A percentile compares a stretch with the other conserved stretches of the same genome.
Conservation (phyloP, 2,797 vertebrate species). For the Astyanax mexicanus region DNA sequence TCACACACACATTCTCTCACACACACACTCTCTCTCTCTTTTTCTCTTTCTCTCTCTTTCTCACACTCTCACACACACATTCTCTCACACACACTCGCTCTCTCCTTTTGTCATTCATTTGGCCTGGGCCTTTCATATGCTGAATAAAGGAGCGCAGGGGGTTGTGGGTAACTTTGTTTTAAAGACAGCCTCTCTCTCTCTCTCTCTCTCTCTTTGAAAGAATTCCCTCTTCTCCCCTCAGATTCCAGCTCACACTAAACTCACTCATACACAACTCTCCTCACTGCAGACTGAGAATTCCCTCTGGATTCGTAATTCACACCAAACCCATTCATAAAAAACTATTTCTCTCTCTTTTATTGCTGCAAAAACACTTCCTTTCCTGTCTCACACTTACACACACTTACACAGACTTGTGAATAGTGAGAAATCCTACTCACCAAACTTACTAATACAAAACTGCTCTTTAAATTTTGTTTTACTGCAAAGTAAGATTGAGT, state of each 20-base stretch:
- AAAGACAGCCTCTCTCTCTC: conserved; percentile 76
- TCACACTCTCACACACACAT: conserved; percentile 52
- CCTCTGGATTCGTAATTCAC: too few species aligned
- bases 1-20: not conserved
- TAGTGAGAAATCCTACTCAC: too few species aligned
- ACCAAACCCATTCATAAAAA: too few species aligned
- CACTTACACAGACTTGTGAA: too few species aligned
- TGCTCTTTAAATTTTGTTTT: too few species aligned
- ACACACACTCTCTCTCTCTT: conserved; percentile 21
- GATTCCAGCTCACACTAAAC: not conserved
- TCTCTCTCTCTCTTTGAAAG: not conserved
- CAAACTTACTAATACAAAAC: too few species aligned
- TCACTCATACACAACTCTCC: not conserved
- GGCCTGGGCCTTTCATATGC: conserved; percentile 81
- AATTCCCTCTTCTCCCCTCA: not conserved
- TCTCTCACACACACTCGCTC: conserved; percentile 71
- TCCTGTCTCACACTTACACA: too few species aligned
- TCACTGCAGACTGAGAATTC: too few species aligned
- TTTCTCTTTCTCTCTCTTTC: conserved; percentile 26
- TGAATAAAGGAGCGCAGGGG: conserved; percentile 79
- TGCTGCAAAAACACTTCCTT: too few species aligned
- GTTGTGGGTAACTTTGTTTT: conserved; percentile 81
- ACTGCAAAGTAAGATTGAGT: too few species aligned
- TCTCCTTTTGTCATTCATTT: conserved; percentile 80
- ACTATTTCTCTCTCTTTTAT: too few species aligned